phyloP scores from a whole-genome alignment of 2,888 invertebrate species.

The Cheiracanthium punctorium region DNA sequence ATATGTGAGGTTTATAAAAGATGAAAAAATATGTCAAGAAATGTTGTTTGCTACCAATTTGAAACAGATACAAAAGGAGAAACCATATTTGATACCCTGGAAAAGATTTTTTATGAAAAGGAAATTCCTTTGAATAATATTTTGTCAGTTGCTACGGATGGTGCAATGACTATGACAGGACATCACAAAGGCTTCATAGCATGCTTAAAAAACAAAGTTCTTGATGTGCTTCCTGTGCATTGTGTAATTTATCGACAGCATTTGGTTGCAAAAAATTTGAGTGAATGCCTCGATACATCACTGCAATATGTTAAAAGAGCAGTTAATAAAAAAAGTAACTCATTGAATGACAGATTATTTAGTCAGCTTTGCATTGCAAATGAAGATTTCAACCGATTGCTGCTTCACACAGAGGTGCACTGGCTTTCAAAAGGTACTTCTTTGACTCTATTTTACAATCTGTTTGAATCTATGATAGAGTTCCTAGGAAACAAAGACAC shows the following conservation, averaged over 20 bases:
- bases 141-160: constrained; percentile 23
- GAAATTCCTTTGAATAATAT: constrained; percentile 48
- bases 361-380: too few species aligned
- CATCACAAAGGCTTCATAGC: constrained; percentile 22
- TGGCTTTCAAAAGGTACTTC: too few species aligned
- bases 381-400: too few species aligned
- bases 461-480: too few species aligned
- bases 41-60: constrained; percentile 64
- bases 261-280: constrained; percentile 69
- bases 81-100: constrained; percentile 49
- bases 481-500: too few species aligned
- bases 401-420: too few species aligned
- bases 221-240: constrained; percentile 9
- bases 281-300: constrained; percentile 60
- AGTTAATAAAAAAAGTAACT: background rate
- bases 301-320: constrained; percentile 66
- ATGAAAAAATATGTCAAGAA: constrained; percentile 43
- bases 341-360: too few species aligned
- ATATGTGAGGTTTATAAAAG: constrained; percentile 9
- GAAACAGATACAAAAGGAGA: constrained; percentile 47
- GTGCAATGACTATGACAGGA: background rate
- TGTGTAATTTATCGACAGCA: constrained; percentile 31
- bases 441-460: too few species aligned
- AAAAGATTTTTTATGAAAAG: constrained; percentile 52
- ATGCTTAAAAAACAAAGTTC: constrained; percentile 21